Evolutionary conservation across 2,113 vertebrate species (phyloP).

Genomic region (Nesoenas mayeri): DNA sequence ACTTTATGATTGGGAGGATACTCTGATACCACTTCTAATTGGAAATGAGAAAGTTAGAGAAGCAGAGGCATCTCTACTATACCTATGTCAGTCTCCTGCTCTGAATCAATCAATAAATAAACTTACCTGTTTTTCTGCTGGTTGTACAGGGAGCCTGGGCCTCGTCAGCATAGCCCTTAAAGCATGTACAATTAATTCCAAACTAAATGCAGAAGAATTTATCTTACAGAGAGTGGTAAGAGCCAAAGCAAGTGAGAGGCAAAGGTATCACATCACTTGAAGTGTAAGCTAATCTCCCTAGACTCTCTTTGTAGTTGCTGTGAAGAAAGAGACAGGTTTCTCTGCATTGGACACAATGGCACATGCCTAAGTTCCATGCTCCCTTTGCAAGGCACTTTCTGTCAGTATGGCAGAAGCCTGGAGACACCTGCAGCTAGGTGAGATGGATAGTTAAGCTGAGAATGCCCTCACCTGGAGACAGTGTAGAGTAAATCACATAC

Average conservation of each 20-base stretch:
- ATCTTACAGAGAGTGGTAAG: not conserved
- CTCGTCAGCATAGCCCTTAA: rapidly evolving
- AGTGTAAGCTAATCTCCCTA: not conserved
- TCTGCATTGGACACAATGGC: not conserved
- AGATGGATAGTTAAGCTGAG: not conserved
- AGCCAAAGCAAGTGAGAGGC: not conserved
- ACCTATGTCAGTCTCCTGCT: not conserved
- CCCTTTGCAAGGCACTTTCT: not conserved
- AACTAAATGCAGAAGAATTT: not conserved
- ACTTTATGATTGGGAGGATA: not conserved
- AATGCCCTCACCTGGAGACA: not conserved
- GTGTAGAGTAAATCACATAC: not conserved
- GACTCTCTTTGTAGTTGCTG: too few species aligned
- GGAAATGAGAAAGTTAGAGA: not conserved
- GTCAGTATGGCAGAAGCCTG: not conserved
- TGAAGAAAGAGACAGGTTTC: not conserved
- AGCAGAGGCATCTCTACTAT: not conserved
- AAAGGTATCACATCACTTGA: not conserved
- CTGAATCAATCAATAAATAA: not conserved
- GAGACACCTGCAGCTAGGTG: not conserved
- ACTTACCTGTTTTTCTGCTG: not conserved
- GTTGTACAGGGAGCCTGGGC: not conserved
- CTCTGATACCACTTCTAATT: not conserved
- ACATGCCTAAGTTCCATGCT: rapidly evolving
- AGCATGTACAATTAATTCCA: not conserved